Evolutionary conservation across 2,888 invertebrate species (phyloP), one percentile per base, ranked within the genome.

Genomic region (Trachelus troglodyta): DNA sequence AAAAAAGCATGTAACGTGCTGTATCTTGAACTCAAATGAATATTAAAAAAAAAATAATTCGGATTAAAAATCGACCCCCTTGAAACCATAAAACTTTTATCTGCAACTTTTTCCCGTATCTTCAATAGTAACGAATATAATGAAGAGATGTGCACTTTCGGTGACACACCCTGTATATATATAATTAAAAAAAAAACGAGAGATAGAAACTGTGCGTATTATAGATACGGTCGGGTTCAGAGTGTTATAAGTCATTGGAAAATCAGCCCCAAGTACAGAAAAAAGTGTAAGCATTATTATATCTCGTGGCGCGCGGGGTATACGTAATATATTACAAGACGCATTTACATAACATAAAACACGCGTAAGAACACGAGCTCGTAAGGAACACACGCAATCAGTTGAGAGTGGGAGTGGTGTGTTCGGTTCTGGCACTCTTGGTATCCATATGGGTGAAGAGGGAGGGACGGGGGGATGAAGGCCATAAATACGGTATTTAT

Each of bases 401-500:
- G 71, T 31, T 23, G 75, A 74, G 75, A 77, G 75, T 37, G 31
- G 37, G 75, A 77, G 23, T 69, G 74, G 74, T 74, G 79, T 74
- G 74, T 77, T 76, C 76, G 76, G 76, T 80, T 9, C 23, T 56
- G 56, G 69, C 73, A 73, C 79, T 73, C 35, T 76, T 69, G 76
- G 33, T 69, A 75, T 73, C 31, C 68, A 80, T 76, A 77, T 78
- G 75, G 34, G 34, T 69, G 56, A 30, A n/a, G 12, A 23, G 75
- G 33, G 15, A 68, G 31, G 31, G 12, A n/a, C 35, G 75, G 11
- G 31, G 33, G 71, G 71, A 31, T 31, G 71, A n/a, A 31, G 83
- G 83, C 84, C 86, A 88, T 87, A 88, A 86, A 88, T 86, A 86
- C 82, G 79, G 81, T 86, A 87, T 87, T 87, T 86, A 89, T 88